Percentiles rank a stretch among this genome's conserved stretches.
Evolutionary conservation across 2,888 invertebrate genomes (phyloP).

Genomic region (Rhagonycha fulva): DNA sequence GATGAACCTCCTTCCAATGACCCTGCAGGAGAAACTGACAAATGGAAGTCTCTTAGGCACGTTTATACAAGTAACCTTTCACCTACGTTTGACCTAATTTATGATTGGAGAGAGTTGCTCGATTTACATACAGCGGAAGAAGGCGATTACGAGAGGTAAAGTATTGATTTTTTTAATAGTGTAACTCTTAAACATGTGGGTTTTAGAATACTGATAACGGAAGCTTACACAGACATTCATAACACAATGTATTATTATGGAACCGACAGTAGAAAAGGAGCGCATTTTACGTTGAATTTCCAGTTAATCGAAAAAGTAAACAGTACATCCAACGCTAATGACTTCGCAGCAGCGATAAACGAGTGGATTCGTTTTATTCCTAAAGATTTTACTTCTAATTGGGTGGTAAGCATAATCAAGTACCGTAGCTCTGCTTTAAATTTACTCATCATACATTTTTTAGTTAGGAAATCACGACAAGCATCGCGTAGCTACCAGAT

Average conservation of each 20-base stretch:
- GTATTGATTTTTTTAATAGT: constrained; percentile 45
- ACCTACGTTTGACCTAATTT: constrained; percentile 67
- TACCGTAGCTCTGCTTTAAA: not conserved
- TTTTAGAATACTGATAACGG: constrained; percentile 69
- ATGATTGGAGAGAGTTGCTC: constrained; percentile 66
- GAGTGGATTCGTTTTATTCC: constrained; percentile 59
- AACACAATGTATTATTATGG: constrained; percentile 69
- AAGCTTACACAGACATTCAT: constrained; percentile 68
- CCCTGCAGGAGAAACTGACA: constrained; percentile 53
- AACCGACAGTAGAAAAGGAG: constrained; percentile 57
- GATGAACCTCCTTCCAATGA: constrained; percentile 53
- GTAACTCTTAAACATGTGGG: constrained; percentile 33
- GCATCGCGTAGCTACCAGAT: constrained; percentile 70
- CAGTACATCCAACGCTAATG: not conserved
- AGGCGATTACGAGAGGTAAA: constrained; percentile 37
- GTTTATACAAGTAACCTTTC: constrained; percentile 63
- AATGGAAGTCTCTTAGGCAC: constrained; percentile 63
- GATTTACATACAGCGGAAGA: constrained; percentile 58
- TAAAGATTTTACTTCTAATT: constrained; percentile 65
- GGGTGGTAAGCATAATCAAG: constrained; percentile 68
- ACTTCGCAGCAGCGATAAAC: not conserved
- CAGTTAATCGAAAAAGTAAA: constrained; percentile 60
- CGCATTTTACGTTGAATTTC: constrained; percentile 82
- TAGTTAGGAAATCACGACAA: constrained; percentile 80
- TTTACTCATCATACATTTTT: constrained; percentile 1